phyloP scores from a whole-genome alignment of 2,113 vertebrate genomes.

The Gulo gulo region DNA sequence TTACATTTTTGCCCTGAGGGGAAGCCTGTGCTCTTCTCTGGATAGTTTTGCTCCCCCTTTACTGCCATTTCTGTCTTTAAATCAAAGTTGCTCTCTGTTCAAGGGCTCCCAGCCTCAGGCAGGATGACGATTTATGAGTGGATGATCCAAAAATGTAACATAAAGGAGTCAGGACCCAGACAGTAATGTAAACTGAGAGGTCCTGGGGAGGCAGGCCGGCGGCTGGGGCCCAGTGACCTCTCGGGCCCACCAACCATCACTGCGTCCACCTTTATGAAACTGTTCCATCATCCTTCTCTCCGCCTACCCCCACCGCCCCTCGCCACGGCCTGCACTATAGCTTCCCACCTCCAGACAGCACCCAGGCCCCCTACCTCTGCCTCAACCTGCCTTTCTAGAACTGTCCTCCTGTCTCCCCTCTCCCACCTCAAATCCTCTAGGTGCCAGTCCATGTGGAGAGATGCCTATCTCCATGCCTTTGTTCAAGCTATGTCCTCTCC shows the following conservation, averaged over 20 bases:
- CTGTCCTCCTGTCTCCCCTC: neutral
- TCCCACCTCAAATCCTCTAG: neutral
- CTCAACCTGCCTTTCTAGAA: neutral
- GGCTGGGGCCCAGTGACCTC: neutral
- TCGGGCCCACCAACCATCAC: neutral
- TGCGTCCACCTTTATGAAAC: slow-evolving; percentile 63
- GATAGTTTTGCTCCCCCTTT: neutral
- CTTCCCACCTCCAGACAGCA: neutral
- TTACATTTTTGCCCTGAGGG: neutral
- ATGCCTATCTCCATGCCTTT: neutral
- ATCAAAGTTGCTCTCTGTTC: slow-evolving; percentile 67
- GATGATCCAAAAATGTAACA: slow-evolving; percentile 63
- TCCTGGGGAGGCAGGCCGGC: neutral
- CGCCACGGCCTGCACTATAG: accelerated
- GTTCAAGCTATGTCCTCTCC: neutral
- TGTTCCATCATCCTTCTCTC: slow-evolving; percentile 56
- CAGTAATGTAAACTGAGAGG: slow-evolving; percentile 27
- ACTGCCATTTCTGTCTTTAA: slow-evolving; percentile 58
- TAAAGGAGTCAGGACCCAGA: slow-evolving; percentile 66
- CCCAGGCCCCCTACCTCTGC: neutral
- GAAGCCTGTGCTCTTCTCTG: slow-evolving; percentile 12
- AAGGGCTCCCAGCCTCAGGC: slow-evolving; percentile 46
- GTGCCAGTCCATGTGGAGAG: neutral
- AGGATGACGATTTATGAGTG: slow-evolving; percentile 63
- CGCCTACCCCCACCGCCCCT: neutral